phyloP scores from a whole-genome alignment of 2,113 vertebrate species.

The Chionodraco myersi region DNA sequence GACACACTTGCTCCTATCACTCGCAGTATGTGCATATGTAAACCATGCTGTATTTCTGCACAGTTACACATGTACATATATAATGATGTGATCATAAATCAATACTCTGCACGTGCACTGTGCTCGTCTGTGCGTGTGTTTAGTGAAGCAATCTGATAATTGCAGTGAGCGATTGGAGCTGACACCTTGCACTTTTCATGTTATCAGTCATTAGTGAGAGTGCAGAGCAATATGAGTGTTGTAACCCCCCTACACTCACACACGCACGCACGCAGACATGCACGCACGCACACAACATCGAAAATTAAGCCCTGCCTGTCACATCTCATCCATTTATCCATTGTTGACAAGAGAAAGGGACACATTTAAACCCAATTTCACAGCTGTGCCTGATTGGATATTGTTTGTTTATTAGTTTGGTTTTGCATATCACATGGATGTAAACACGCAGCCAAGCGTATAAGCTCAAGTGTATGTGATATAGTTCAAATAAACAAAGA shows the following conservation, averaged over 20 bases:
- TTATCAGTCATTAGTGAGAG: constrained; percentile 74
- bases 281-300: neutral
- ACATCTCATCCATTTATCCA: constrained; percentile 40
- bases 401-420: constrained; percentile 24
- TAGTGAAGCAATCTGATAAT: constrained; percentile 55
- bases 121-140: constrained; percentile 14
- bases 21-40: neutral
- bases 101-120: neutral
- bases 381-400: constrained; percentile 37
- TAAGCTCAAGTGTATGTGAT: neutral
- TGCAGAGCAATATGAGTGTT: constrained; percentile 59
- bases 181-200: constrained; percentile 66
- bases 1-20: neutral
- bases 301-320: constrained; percentile 34
- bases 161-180: constrained; percentile 62
- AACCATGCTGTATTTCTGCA: neutral
- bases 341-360: constrained; percentile 20
- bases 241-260: constrained; percentile 24
- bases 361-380: constrained; percentile 38
- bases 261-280: neutral
- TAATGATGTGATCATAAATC: constrained; percentile 12
- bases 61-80: neutral
- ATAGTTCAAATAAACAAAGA: neutral
- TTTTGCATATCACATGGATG: neutral
- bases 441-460: neutral